phyloP scores from a whole-genome alignment of 1,140 invertebrate genomes.

The Scylla paramamosain region DNA sequence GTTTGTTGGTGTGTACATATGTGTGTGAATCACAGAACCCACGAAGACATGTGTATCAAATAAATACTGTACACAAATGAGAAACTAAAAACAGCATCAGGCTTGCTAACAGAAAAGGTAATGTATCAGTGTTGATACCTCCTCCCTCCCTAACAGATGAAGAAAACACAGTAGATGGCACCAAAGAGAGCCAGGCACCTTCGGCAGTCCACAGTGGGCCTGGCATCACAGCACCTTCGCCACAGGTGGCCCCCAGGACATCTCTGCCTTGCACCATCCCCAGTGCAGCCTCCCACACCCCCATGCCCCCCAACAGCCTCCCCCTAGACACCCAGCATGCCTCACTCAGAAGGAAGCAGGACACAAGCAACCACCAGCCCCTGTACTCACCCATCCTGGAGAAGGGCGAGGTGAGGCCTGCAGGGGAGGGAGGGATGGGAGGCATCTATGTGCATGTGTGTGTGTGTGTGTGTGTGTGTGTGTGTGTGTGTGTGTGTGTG shows the following conservation, averaged over 20 bases:
- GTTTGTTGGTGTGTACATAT: background rate
- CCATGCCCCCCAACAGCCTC: constrained; percentile 79
- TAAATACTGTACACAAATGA: too few relatives aligned
- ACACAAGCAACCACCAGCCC: constrained; percentile 79
- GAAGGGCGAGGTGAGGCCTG: constrained; percentile 80
- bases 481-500: background rate
- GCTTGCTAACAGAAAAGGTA: too few relatives aligned
- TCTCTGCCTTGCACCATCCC: constrained; percentile 31
- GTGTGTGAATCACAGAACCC: background rate
- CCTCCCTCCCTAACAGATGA: background rate
- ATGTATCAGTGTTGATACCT: too few relatives aligned
- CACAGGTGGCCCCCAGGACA: constrained; percentile 66
- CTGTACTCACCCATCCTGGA: constrained; percentile 82
- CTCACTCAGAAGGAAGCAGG: constrained; percentile 83
- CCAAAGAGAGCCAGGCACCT: constrained; percentile 77
- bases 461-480: constrained; percentile 1
- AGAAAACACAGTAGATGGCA: constrained; percentile 17
- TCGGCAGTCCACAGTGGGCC: constrained; percentile 45
- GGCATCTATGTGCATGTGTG: background rate
- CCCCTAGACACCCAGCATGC: constrained; percentile 82
- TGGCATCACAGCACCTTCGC: background rate
- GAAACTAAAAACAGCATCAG: too few relatives aligned
- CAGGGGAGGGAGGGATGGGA: too few relatives aligned
- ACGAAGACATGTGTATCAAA: too few relatives aligned
- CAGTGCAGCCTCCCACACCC: background rate